These are phyloP conservation scores for Parotia lawesii DNA, from an alignment of 2,113 vertebrate species.

Conservation along the genomic window DNA sequence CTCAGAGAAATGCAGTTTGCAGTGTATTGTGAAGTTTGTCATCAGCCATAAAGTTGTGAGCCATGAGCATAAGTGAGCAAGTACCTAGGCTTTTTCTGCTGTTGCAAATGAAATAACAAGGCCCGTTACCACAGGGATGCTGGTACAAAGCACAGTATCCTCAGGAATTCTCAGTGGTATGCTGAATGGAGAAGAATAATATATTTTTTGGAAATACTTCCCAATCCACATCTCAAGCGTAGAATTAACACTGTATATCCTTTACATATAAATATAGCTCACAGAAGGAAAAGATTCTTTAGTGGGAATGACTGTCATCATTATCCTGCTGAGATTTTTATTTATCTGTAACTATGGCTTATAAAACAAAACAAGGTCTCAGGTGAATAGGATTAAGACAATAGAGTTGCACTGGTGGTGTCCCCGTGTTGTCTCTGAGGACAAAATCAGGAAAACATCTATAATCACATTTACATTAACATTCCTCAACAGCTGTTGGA, in stretches of 20 bases:
- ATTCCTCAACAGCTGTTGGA: background rate
- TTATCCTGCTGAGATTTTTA: slow-evolving; percentile 4
- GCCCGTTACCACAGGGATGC: background rate
- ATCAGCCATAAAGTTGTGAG: background rate
- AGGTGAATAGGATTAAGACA: background rate
- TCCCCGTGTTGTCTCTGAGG: background rate
- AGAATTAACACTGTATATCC: slow-evolving; percentile 9
- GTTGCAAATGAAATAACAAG: background rate
- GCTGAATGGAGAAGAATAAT: background rate
- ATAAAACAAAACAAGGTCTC: background rate
- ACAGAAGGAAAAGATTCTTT: background rate
- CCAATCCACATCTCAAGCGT: background rate
- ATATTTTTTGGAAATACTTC: slow-evolving; percentile 18
- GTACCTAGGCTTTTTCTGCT: background rate
- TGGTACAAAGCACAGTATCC: background rate
- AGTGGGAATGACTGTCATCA: background rate
- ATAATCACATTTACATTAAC: background rate
- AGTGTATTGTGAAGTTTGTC: background rate
- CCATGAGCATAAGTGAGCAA: background rate
- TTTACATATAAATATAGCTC: slow-evolving; percentile 1
- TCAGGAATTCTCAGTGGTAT: background rate
- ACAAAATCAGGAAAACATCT: background rate
- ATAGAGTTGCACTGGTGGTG: background rate
- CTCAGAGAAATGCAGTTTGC: background rate
- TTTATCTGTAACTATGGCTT: background rate